Evolutionary conservation across 2,888 invertebrate genomes (phyloP), one percentile per base, ranked within the genome.

Genomic region (Eupeodes latifasciatus): DNA sequence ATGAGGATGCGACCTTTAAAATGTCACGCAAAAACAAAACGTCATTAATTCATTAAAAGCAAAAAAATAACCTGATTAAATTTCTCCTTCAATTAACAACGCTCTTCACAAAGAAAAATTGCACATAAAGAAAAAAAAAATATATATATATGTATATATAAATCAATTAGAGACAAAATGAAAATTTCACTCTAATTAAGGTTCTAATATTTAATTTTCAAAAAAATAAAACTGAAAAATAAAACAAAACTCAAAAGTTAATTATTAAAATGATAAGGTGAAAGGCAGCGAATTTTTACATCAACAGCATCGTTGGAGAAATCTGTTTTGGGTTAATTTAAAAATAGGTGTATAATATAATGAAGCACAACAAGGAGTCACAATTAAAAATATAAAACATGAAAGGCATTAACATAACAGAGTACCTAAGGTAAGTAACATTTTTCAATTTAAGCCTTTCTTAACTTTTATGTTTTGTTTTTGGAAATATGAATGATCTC

Each of bases 171-270:
- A 61, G 61, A n/a, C 3, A 16, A 80, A 76, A 80, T 47, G 67
- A 75, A 66, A 72, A 81, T 67, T 80, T 83, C 76, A 59, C n/a
- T 76, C 79, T 79, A 83, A 79, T 86, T 87, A 83, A 76, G 64
- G 75, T 66, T 64, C 75, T 77, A 59, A 64, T 51, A 44, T 49
- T 53, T 44, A 67, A 66, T 44, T 12, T 34, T 12, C 2, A 47
- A 16, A 61, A 27, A 51, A 27, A 44, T 61, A 40, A 40, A 40
- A 40, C 5, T 6, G 7, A 40, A 40, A 40, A 40, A 40, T 40
- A 40, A 7, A 40, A 40, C 9, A 40, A 57, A 59, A 59, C 66
- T 76, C 44, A 3, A 76, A 82, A 67, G 77, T 69, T 78, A 57
- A 75, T 78, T 75, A 75, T 62, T 69, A 81, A 64, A 76, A 82